Base-by-base conservation (phyloP, 23 tunicate genomes). In the Trididemnum clinides region DNA sequence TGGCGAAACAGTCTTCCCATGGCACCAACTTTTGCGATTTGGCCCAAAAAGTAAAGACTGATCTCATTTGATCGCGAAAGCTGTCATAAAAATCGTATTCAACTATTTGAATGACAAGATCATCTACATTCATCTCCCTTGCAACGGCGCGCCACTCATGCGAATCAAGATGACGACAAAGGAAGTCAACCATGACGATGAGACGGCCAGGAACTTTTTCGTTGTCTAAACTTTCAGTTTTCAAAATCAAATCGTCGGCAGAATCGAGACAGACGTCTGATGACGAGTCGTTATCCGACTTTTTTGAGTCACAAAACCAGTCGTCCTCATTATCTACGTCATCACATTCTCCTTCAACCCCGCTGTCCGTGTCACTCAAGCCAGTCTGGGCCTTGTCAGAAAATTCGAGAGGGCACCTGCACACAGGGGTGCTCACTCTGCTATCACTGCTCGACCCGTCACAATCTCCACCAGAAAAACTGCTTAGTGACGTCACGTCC, bases 81-180 rank as follows among this genome's bases (percentile, higher is more conserved):
- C 59, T 78, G n/a, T 87, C 91, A 63, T 87, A 87, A 22, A 77
- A 39, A 50, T 87, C 91, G 58, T 87, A 87, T 33, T 87, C 91
- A 33, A 87, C 85, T 49, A 85, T 87, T 51, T 80, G 91, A 34
- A 87, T 87, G 2, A 87, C 38, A 39, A 87, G 81, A 72, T 87
- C 91, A 34, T 64, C 51, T 35, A 87, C 91, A 28, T 85, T 85
- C 36, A 87, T 72, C 23, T 87, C 91, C 28, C 91, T 71, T 7
- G 91, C 91, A n/a, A 87, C 91, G 27, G 91, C 64, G 31, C 91
- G 62, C 91, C 91, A 87, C 80, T 87, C 91, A 51, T 80, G 81
- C 22, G 85, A 70, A 54, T n/a, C 78, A 10, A 87, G 73, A 35
- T 80, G 71, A 10, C 22, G 49, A 31, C 91, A 79, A 6, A 80